Conservation (phyloP, 2,888 invertebrate species). For the Theodoxus fluviatilis region DNA sequence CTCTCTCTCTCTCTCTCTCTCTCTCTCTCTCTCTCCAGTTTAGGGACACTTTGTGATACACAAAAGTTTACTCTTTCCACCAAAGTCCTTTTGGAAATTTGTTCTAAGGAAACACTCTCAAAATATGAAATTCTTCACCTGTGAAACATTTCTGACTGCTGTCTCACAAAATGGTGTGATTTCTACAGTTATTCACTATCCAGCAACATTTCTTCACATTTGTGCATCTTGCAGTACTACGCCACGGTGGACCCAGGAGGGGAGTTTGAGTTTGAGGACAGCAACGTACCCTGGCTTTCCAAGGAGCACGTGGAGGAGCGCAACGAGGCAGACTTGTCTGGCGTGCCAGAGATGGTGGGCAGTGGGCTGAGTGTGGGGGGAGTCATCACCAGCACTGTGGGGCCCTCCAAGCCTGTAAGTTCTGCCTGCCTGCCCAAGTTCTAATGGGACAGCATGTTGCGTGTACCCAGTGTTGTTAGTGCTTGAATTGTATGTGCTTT, state of each 20-base stretch:
- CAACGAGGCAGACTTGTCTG: conserved; percentile 49
- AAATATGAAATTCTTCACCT: too few species aligned
- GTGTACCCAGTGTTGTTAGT: too few species aligned
- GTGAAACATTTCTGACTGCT: too few species aligned
- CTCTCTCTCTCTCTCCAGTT: too few species aligned
- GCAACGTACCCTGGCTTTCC: conserved; percentile 95
- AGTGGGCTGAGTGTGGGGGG: conserved; percentile 97
- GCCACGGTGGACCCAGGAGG: conserved; percentile 88
- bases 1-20: too few species aligned
- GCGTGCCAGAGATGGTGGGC: conserved; percentile 69
- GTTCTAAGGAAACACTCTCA: too few species aligned
- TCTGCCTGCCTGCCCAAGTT: background rate
- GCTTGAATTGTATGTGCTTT: background rate
- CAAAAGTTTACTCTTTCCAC: too few species aligned
- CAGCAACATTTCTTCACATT: background rate
- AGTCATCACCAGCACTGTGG: conserved; percentile 79
- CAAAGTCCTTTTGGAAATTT: too few species aligned
- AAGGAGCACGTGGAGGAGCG: conserved; percentile 60
- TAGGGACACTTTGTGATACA: too few species aligned
- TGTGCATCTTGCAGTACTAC: conserved; percentile 75
- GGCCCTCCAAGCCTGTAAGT: background rate
- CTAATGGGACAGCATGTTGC: too few species aligned
- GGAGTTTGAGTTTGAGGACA: conserved; percentile 49
- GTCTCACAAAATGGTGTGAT: too few species aligned
- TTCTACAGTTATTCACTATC: too few species aligned